Percentiles rank a stretch among this genome's conserved stretches.
Conservation (phyloP, 2,797 vertebrate species). For the Parauchenoglanis ngamensis region DNA sequence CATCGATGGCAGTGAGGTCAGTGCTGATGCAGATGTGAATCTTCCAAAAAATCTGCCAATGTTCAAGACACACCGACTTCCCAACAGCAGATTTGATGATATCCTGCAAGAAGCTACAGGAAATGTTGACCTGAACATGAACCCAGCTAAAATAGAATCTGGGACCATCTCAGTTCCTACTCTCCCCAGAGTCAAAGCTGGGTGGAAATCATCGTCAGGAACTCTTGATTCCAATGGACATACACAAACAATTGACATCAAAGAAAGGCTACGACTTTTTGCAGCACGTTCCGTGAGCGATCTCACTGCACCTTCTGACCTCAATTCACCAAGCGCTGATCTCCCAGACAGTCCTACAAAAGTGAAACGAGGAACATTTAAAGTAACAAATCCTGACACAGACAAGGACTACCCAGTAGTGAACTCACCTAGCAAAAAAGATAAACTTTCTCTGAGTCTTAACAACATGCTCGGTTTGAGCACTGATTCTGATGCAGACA, state of each 20-base stretch:
- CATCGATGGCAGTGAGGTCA: conserved; percentile 4
- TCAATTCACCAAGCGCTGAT: conserved; percentile 28
- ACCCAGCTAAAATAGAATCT: conserved; percentile 36
- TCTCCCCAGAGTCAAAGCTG: conserved; percentile 1
- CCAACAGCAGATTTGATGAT: conserved; percentile 51
- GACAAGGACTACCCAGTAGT: conserved; percentile 48
- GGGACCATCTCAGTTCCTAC: not conserved
- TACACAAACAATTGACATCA: conserved; percentile 61
- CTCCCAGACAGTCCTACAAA: conserved; percentile 50
- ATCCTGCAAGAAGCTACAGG: conserved; percentile 20
- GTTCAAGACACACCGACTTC: conserved; percentile 72
- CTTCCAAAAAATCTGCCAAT: conserved; percentile 62
- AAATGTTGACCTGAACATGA: conserved; percentile 43
- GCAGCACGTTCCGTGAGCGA: conserved; percentile 42
- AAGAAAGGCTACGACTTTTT: conserved; percentile 69
- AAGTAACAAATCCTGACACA: conserved; percentile 65
- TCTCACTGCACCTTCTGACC: conserved; percentile 37
- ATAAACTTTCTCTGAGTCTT: conserved; percentile 68
- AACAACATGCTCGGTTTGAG: conserved; percentile 75
- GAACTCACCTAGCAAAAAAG: conserved; percentile 49
- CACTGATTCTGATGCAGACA: not conserved
- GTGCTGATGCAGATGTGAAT: conserved; percentile 36
- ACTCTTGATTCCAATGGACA: conserved; percentile 43
- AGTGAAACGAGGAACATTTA: conserved; percentile 68
- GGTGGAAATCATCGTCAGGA: conserved; percentile 25